Evolutionary conservation across 2,113 vertebrate genomes (phyloP).

Genomic region (Strix uralensis): DNA sequence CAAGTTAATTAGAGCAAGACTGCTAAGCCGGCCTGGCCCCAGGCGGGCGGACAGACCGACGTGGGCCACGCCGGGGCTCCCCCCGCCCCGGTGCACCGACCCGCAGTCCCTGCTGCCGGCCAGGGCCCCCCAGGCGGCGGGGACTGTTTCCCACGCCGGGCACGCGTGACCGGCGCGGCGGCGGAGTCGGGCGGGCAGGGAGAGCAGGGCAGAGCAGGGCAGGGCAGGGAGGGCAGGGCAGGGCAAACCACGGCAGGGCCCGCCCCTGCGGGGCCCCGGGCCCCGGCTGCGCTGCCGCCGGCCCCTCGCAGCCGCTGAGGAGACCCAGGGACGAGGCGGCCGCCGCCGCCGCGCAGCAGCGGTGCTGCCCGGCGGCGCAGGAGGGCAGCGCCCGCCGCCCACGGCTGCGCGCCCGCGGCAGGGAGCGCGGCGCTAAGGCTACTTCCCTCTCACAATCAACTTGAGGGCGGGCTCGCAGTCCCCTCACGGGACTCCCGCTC

Average conservation of each 20-base stretch:
- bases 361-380: background rate
- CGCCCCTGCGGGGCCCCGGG: background rate
- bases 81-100: too few species aligned
- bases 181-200: too few species aligned
- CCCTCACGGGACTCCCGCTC: background rate
- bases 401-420: background rate
- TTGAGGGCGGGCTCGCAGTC: background rate
- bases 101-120: too few species aligned
- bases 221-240: too few species aligned
- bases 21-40: background rate
- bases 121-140: too few species aligned
- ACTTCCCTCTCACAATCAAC: background rate
- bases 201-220: too few species aligned
- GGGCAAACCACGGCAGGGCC: too few species aligned
- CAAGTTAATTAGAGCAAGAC: rapidly evolving
- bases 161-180: too few species aligned
- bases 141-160: too few species aligned
- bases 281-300: background rate
- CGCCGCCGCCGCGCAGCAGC: background rate
- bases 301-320: background rate
- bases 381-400: too few species aligned
- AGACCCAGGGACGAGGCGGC: background rate
- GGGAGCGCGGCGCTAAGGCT: background rate
- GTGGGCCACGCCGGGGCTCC: too few species aligned
- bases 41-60: background rate